Evolutionary conservation across 92 coral and sea anemone genomes (phyloP).

Genomic region (Palythoa grandiflora): DNA sequence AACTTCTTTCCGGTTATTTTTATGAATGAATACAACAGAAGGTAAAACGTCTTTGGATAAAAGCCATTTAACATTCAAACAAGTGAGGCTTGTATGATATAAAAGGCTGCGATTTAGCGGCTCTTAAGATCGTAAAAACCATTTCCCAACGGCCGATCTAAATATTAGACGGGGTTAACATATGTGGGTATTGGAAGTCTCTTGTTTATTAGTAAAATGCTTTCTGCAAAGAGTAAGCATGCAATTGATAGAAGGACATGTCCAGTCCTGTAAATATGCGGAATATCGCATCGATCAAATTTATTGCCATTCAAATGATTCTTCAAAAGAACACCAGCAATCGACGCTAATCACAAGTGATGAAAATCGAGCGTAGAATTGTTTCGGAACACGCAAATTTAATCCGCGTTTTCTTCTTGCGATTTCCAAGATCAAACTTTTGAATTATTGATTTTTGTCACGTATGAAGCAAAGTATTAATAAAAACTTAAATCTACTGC

Average conservation of each 20-base stretch:
- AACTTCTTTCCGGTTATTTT: background rate
- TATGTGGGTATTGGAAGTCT: constrained; percentile 4
- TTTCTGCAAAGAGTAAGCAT: background rate
- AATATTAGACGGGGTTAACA: background rate
- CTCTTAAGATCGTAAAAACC: constrained; percentile 1
- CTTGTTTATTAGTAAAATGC: background rate
- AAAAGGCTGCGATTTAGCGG: constrained; percentile 39
- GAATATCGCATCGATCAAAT: background rate
- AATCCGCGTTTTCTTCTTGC: background rate
- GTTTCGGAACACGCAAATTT: constrained; percentile 1
- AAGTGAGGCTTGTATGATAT: background rate
- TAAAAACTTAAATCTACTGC: constrained; percentile 23
- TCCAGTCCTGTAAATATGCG: background rate
- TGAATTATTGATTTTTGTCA: constrained; percentile 44
- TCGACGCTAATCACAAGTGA: background rate
- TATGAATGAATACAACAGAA: constrained; percentile 9
- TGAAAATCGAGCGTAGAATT: background rate
- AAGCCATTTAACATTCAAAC: constrained; percentile 9
- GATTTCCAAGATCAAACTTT: background rate
- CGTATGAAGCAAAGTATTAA: constrained; percentile 28
- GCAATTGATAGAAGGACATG: background rate
- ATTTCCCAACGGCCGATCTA: constrained; percentile 19
- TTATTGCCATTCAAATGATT: background rate
- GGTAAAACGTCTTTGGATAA: constrained; percentile 12
- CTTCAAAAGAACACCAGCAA: background rate